Base-by-base conservation (phyloP, 2,888 invertebrate species). In the Spisula solida region DNA sequence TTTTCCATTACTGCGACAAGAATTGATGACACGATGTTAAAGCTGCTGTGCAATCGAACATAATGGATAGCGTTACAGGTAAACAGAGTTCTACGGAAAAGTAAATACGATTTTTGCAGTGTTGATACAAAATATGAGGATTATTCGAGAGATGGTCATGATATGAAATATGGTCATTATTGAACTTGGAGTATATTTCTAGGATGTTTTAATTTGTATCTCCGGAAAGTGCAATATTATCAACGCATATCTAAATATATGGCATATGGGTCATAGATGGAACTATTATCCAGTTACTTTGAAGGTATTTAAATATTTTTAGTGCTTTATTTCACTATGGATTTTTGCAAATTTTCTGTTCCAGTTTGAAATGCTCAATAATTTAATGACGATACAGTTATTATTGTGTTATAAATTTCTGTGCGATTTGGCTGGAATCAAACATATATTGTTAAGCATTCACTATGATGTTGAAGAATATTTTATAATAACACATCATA, bases 1-100 rank as follows among this genome's bases (percentile, higher is more conserved):
- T 75, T 75, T 75, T 75, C 75, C 75, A 75, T 75, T 75, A 75
- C 16, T 75, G 75, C 18, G 34, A 75, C 29, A 14, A 18, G 16
- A 34, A 75, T 75, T 75, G 75, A 75, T 75, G 16, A 34, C 75
- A 75, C 5, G 6, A 34, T 18, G 25, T 34, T 75, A 16, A 41
- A 75, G 75, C 31, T 75, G 75, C 25, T 31, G 18, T 31, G 34
- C 34, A 31, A 75, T 34, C 14, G 25, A 75, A 31, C 34, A 31
- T 34, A 18, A 75, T 75, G 75, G 75, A 75, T 75, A 31, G 75
- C 14, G 14, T 75, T 75, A 31, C 75, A 75, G 75, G 75, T 75
- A 34, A 75, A 75, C 75, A 75, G 14, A 12, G 34, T 75, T 75
- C 34, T 18, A 31, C 16, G 12, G 75, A 34, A 75, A 75, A 75